Percentiles rank a stretch among this genome's conserved stretches.
Conservation (phyloP, 2,888 invertebrate species). For the Kuschelorhynchus macadamiae region DNA sequence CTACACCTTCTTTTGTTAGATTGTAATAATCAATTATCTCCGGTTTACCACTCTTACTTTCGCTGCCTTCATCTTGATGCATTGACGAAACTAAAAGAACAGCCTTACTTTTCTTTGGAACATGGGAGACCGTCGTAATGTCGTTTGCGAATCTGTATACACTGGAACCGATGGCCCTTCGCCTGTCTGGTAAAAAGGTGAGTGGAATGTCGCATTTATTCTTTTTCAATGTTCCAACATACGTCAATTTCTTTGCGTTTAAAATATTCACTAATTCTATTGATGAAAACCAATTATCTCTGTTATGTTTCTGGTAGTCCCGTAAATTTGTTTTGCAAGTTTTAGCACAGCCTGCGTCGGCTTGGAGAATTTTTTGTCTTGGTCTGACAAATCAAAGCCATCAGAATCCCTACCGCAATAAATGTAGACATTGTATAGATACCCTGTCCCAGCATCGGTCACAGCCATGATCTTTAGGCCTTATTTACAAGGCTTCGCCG, state of each 20-base stretch:
- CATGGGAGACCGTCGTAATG: neutral
- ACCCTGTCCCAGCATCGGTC: too few relatives aligned
- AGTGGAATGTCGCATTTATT: slow-evolving; percentile 56
- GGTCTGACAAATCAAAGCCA: neutral
- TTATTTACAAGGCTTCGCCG: neutral
- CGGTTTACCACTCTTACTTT: slow-evolving; percentile 6
- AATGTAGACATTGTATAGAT: too few relatives aligned
- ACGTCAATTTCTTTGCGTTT: slow-evolving; percentile 46
- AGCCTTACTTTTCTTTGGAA: neutral
- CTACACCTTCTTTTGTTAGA: slow-evolving; percentile 12
- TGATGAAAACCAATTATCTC: slow-evolving; percentile 29
- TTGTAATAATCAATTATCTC: slow-evolving; percentile 22
- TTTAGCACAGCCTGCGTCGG: slow-evolving; percentile 18
- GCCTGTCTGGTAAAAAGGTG: slow-evolving; percentile 52
- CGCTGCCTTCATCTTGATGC: slow-evolving; percentile 5
- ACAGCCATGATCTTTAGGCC: neutral
- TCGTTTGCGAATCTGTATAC: neutral
- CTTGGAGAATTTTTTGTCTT: slow-evolving; percentile 1
- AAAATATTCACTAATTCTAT: slow-evolving; percentile 49
- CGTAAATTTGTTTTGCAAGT: slow-evolving; percentile 47
- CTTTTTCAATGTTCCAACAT: slow-evolving; percentile 49
- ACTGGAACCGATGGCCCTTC: slow-evolving; percentile 4
- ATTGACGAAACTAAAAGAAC: slow-evolving; percentile 5
- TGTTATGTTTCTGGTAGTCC: slow-evolving; percentile 53
- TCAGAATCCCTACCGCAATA: too few relatives aligned